A percentile compares a stretch with the other conserved stretches of the same genome.
Evolutionary conservation across 2,797 vertebrate genomes (phyloP).

Genomic region (Helicolenus hilgendorfi): DNA sequence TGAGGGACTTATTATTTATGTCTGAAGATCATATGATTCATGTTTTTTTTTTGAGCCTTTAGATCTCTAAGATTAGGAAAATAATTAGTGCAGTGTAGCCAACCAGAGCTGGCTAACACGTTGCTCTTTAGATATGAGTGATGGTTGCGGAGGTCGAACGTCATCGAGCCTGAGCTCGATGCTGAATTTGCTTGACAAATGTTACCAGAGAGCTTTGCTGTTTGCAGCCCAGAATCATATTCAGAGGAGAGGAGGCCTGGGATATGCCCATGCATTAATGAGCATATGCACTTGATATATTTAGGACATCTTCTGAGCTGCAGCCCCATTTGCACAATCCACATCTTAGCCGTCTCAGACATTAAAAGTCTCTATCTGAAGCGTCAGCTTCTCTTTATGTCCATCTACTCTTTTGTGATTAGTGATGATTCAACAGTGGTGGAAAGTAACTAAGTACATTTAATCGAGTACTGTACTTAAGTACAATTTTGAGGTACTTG

Average conservation of each 20-base stretch:
- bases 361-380: not conserved
- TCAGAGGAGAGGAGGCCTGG: slow-evolving; percentile 1
- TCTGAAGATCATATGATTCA: slow-evolving; percentile 57
- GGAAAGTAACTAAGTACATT: too few relatives aligned
- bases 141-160: slow-evolving; percentile 38
- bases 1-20: slow-evolving; percentile 51
- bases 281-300: slow-evolving; percentile 23
- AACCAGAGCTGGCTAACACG: slow-evolving; percentile 38
- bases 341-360: not conserved
- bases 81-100: slow-evolving; percentile 60
- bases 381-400: slow-evolving; percentile 20
- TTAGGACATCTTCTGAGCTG: slow-evolving; percentile 10
- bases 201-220: slow-evolving; percentile 24
- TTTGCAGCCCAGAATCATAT: slow-evolving; percentile 15
- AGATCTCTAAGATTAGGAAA: slow-evolving; percentile 29
- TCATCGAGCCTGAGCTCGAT: slow-evolving; percentile 51
- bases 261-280: slow-evolving; percentile 40
- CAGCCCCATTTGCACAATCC: not conserved
- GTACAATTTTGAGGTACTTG: too few relatives aligned
- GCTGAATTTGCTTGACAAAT: slow-evolving; percentile 58
- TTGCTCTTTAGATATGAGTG: slow-evolving; percentile 42
- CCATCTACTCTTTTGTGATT: not conserved
- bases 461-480: too few relatives aligned
- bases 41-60: slow-evolving; percentile 7
- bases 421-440: not conserved